Conservation (phyloP, 2,888 invertebrate genomes). For the Pachycephus smyrnensis region DNA sequence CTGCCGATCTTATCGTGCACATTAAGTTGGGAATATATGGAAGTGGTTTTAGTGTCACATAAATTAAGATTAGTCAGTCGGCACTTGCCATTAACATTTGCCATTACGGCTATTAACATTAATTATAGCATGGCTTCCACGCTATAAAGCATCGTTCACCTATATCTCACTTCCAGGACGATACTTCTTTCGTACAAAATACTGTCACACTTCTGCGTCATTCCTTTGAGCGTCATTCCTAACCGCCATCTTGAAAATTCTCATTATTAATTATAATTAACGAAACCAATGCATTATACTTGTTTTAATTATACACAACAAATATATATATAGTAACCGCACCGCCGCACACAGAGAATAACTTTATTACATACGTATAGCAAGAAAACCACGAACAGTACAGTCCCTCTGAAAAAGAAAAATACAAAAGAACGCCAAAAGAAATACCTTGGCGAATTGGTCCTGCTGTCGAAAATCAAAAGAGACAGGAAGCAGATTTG, state of each 20-base stretch:
- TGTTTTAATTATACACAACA: no score
- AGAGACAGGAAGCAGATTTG: not conserved
- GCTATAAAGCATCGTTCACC: conserved; percentile 23
- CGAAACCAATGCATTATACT: not conserved
- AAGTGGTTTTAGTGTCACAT: conserved; percentile 53
- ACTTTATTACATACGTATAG: no score
- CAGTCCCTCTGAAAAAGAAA: not conserved
- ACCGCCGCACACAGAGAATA: no score
- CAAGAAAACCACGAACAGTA: no score
- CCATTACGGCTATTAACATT: conserved; percentile 56
- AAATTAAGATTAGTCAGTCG: conserved; percentile 58
- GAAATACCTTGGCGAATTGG: not conserved
- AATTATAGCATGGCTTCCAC: conserved; percentile 47
- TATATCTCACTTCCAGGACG: conserved; percentile 1
- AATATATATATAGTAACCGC: no score
- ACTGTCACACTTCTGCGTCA: not conserved
- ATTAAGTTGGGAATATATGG: conserved; percentile 50
- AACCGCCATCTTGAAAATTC: not conserved
- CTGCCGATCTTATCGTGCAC: conserved; percentile 53
- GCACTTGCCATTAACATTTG: conserved; percentile 58
- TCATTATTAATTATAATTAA: not conserved
- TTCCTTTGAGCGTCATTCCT: not conserved
- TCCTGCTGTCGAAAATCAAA: not conserved
- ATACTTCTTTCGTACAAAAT: not conserved
- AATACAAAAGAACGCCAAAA: not conserved